These are phyloP conservation scores for Chitala chitala DNA, from an alignment of 2,113 vertebrate species.

Conservation along the genomic window DNA sequence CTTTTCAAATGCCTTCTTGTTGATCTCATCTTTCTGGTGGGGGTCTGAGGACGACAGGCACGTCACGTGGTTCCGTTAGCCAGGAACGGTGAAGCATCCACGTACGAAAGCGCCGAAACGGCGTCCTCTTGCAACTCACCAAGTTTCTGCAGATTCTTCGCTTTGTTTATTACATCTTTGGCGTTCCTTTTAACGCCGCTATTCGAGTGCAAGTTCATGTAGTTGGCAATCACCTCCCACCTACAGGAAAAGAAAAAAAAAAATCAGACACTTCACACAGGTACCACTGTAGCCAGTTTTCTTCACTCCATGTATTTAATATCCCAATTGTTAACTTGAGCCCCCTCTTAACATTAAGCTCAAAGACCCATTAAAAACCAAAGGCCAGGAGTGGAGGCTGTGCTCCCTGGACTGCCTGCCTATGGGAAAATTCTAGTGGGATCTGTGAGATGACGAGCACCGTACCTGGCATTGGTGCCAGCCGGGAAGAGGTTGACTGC, in stretches of 20 bases:
- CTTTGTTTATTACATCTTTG: slow-evolving; percentile 96
- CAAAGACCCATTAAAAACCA: too few species aligned
- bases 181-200: slow-evolving; percentile 84
- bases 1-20: slow-evolving; percentile 96
- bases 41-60: slow-evolving; percentile 76
- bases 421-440: background rate
- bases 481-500: slow-evolving; percentile 97
- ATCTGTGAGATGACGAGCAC: background rate
- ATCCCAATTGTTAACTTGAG: too few species aligned
- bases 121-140: slow-evolving; percentile 66
- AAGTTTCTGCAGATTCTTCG: slow-evolving; percentile 93
- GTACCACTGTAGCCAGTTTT: too few species aligned
- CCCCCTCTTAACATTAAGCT: too few species aligned
- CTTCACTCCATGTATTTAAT: too few species aligned
- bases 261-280: background rate
- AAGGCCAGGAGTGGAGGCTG: too few species aligned
- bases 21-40: slow-evolving; percentile 91
- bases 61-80: too few species aligned
- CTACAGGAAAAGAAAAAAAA: slow-evolving; percentile 54
- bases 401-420: background rate
- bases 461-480: slow-evolving; percentile 91
- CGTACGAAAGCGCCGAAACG: too few species aligned
- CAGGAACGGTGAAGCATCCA: too few species aligned
- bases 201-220: slow-evolving; percentile 92
- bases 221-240: slow-evolving; percentile 98